Evolutionary conservation across 2,888 invertebrate species (phyloP), one percentile per base, ranked within the genome.

Genomic region (Limenitis camilla): DNA sequence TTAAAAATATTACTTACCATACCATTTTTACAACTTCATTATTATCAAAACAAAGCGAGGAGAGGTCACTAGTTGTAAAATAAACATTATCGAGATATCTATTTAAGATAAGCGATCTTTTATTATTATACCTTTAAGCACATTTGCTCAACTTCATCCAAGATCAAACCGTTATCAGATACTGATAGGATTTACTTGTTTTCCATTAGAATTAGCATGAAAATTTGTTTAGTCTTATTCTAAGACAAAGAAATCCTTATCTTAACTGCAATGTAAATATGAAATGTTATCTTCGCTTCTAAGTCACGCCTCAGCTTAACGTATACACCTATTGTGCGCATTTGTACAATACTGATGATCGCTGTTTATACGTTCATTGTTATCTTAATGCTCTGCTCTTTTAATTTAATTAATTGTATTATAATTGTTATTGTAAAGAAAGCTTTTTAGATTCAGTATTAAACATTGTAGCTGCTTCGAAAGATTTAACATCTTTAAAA

Each of bases 251-350:
- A 55, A 55, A 27, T 40, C 47, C 42, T 53, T 53, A 53, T 56
- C 56, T 53, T 47, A 56, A 50, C 35, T 47, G 51, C 45, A 58
- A 54, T 56, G 56, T 54, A 54, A 60, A 60, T 56, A 58, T 58
- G 53, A 53, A 49, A 32, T 49, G 58, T 56, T 58, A 60, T 56
- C 58, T 51, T 42, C 33, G 46, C 49, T 55, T 55, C 39, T 55
- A 52, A 53, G 55, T 59, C 50, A 56, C 53, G 52, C 52, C 49
- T 49, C 49, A 41, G 48, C 11, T 41, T 40, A 44, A 41, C 40
- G 27, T 49, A 51, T 27, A 38, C 35, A 44, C 33, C 35, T 52
- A 48, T 53, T 52, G 51, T 52, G 50, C 51, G 42, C 54, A 9
- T 52, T 42, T 42, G 29, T 35, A 39, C 28, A 27, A 11, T 42